These are phyloP conservation scores for Drosophila sucinea DNA, from an alignment of 1,140 invertebrate species.

Conservation along the genomic window DNA sequence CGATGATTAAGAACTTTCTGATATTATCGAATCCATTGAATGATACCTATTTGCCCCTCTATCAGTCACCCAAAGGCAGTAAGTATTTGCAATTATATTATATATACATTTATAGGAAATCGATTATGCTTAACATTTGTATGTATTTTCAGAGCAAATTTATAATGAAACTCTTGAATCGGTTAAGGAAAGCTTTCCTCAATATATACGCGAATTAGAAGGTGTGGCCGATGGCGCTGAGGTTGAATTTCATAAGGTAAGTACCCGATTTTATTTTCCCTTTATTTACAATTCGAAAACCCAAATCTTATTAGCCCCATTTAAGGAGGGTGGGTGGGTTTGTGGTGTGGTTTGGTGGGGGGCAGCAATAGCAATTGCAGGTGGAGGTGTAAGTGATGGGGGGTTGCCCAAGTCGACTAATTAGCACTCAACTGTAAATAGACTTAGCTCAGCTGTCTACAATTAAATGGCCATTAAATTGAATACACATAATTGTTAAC, in stretches of 20 bases:
- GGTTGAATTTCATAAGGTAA: constrained; percentile 91
- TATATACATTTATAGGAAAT: neutral
- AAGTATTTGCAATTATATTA: constrained; percentile 46
- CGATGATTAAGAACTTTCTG: constrained; percentile 89
- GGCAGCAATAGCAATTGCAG: no score
- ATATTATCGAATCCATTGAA: constrained; percentile 86
- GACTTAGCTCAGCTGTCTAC: constrained; percentile 30
- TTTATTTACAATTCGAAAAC: neutral
- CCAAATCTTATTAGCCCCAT: constrained; percentile 11
- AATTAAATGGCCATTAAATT: constrained; percentile 64
- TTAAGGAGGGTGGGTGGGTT: neutral
- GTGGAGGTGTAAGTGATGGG: no score
- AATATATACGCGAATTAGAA: constrained; percentile 92
- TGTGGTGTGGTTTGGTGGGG: neutral
- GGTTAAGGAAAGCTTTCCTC: constrained; percentile 89
- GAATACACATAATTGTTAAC: constrained; percentile 48
- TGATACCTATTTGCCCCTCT: constrained; percentile 88
- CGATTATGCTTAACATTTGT: neutral
- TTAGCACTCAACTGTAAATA: constrained; percentile 23
- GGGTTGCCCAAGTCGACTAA: constrained; percentile 6
- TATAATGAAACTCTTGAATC: constrained; percentile 89
- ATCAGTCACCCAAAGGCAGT: constrained; percentile 87
- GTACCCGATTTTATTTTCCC: neutral
- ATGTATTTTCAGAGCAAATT: constrained; percentile 80
- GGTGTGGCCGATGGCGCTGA: constrained; percentile 92